Conservation (phyloP, 2,888 invertebrate genomes). For the Drosophila sordidula region DNA sequence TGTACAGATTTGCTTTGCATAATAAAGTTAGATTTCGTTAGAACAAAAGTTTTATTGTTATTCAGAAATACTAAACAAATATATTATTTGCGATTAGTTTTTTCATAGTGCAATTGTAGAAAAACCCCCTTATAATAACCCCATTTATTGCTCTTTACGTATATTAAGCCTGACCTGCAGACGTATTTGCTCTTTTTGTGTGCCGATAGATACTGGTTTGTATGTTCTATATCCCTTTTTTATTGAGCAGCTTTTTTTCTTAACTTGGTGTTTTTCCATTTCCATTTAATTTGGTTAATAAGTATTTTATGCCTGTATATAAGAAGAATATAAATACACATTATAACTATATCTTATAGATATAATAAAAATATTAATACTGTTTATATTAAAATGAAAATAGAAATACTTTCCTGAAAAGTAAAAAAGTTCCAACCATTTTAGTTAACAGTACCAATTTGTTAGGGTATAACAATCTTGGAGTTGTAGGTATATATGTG, state of each 20-base stretch:
- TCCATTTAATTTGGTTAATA: too few species aligned
- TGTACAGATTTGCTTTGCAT: background rate
- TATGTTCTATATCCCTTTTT: background rate
- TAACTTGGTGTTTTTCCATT: too few species aligned
- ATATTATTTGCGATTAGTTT: background rate
- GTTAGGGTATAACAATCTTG: conserved; percentile 15
- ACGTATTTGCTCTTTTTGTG: background rate
- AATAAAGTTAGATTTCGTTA: background rate
- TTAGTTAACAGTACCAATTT: background rate
- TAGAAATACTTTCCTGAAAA: too few species aligned
- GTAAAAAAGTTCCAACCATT: background rate
- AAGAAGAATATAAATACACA: too few species aligned
- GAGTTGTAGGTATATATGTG: background rate
- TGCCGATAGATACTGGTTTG: background rate
- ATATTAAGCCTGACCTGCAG: conserved; percentile 5
- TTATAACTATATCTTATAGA: too few species aligned
- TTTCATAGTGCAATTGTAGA: conserved; percentile 10
- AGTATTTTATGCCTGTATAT: too few species aligned
- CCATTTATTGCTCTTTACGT: background rate
- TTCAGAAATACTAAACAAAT: background rate
- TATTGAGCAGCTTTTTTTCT: too few species aligned
- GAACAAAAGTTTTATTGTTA: background rate
- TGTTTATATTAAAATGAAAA: too few species aligned
- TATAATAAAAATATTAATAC: too few species aligned
- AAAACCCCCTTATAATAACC: conserved; percentile 5